Evolutionary conservation across 2,888 invertebrate species (phyloP), one percentile per base, ranked within the genome.

Genomic region (Leucophenga maculata): DNA sequence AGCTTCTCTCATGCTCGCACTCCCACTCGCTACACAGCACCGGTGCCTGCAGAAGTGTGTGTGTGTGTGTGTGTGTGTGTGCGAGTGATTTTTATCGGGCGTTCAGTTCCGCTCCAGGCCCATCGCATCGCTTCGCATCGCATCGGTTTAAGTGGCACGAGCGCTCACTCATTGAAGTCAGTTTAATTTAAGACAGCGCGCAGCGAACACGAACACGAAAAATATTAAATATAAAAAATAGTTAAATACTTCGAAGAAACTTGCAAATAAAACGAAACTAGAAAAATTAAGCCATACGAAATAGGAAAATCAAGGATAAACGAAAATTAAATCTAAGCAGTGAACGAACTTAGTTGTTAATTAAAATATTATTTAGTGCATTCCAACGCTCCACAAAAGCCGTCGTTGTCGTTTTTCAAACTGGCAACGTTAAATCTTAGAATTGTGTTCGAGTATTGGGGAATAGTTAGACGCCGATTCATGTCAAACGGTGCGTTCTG

Each of bases 111-210:
- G 16, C 44, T 62, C 11, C 39, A 44, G 44, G 32, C 44, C 44
- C 8, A 32, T 32, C 32, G 32, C 32, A 39, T 39, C 39, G 8
- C 39, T 6, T 26, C 26, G 26, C 39, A 39, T 39, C 39, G 1
- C 39, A 39, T 39, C 39, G 39, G 73, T 68, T 75, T 75, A 60
- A 73, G 67, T 48, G 55, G 71, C 68, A 65, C 20, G 57, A 54
- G 57, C 75, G 44, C 60, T 18, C 60, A 39, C 44, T 39, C 60
- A 39, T 60, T 60, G 11, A 60, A 75, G 75, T 75, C 73, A 75
- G 71, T 75, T 75, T 18, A 65, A 72, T 66, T 72, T 68, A 74
- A 68, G 71, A 60, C 73, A 69, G 59, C 68, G 72, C 67, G 67
- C 66, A 69, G 69, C 57, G 22, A 13, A 62, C 60, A 66, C 52